Evolutionary conservation across 2,113 vertebrate genomes (phyloP), one percentile per base, ranked within the genome.

Genomic region (Zeus faber): DNA sequence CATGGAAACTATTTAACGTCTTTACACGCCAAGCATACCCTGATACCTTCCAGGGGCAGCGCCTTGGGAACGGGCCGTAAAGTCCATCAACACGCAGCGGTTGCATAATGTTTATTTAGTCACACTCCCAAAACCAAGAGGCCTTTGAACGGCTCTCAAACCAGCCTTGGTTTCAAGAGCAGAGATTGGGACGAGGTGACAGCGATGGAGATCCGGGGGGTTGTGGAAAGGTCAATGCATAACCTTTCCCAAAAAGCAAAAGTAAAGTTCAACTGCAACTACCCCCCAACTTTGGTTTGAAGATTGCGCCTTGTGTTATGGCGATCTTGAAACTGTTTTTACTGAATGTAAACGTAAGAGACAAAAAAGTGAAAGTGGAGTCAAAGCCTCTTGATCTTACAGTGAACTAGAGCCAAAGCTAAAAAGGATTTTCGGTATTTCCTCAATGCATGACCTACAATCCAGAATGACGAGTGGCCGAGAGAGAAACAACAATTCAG

Each of bases 1-100:
- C 68, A 74, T 65, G 82, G 81, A 85, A 86, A 84, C 58, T 73
- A 82, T 84, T 76, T 65, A 29, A 59, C 33, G 20, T 78, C 50
- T 73, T 65, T 81, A 80, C 69, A 65, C 37, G 59, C 67, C 1
- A n/a, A 40, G n/a, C 17, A 31, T 16, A 49, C 68, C 54, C 49
- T 71, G 72, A 74, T 74, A 58, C 64, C 62, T 22, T 41, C 3
- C 37, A 65, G 58, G 56, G 37, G 10, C 59, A 37, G 68, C 24
- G 49, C 54, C 49, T 57, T 17, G 68, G 54, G 47, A 65, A 37
- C 2, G 60, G 76, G 37, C 44, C 62, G 72, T 80, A 72, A 85
- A 82, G 62, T 77, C 52, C 61, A 59, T 73, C 70, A 76, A 58
- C 73, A 60, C 37, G 29, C 51, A 70, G 60, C 51, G 54, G 45